Conservation (phyloP, 2,888 invertebrate species). For the Clistopyga incitator region DNA sequence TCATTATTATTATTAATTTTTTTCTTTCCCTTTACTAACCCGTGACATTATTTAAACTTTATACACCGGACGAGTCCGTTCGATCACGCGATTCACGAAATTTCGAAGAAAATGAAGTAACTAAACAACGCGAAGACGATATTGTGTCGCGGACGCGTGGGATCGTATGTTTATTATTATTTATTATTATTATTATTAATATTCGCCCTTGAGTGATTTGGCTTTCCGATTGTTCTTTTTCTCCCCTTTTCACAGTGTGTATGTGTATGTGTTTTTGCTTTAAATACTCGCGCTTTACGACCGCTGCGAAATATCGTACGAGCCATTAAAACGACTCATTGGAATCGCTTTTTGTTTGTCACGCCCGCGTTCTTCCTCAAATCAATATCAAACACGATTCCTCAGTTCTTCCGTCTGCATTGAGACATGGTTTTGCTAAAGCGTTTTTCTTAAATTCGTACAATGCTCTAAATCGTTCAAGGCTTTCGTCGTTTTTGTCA, state of each 20-base stretch:
- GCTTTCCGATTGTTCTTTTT: constrained; percentile 7
- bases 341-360: constrained; percentile 18
- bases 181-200: background rate
- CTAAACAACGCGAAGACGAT: constrained; percentile 38
- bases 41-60: constrained; percentile 34
- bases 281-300: constrained; percentile 5
- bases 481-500: constrained; percentile 31
- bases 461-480: background rate
- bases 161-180: constrained; percentile 24
- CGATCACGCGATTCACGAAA: constrained; percentile 31
- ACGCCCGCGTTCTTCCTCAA: constrained; percentile 6
- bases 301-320: constrained; percentile 38
- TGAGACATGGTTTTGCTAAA: background rate
- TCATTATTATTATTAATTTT: constrained; percentile 55
- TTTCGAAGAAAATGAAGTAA: constrained; percentile 36
- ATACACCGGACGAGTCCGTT: constrained; percentile 32
- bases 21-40: constrained; percentile 32
- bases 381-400: constrained; percentile 24
- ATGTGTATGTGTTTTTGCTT: background rate
- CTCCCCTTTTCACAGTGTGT: too few relatives aligned
- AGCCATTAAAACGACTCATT: constrained; percentile 16
- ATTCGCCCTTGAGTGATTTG: constrained; percentile 16
- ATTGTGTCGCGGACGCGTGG: constrained; percentile 35
- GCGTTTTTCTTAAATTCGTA: background rate
- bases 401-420: constrained; percentile 4